phyloP scores from a whole-genome alignment of 1,140 invertebrate genomes.

The Leptinotarsa texana region DNA sequence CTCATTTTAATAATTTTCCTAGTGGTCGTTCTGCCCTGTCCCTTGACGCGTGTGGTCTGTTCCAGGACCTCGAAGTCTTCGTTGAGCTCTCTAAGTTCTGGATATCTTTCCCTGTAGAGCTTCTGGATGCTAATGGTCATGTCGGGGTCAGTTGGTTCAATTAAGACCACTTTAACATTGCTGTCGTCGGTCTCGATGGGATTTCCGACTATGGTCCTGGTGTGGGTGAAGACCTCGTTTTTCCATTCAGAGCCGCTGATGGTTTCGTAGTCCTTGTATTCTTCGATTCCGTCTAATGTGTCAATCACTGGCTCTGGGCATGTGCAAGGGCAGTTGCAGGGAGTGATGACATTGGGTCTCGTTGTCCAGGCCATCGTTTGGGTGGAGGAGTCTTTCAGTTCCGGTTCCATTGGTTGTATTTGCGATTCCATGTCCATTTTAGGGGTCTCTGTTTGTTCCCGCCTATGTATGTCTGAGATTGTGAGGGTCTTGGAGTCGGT shows the following conservation, averaged over 20 bases:
- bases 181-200: slow-evolving; percentile 14
- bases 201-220: slow-evolving; percentile 28
- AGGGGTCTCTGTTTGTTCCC: no score
- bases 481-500: no score
- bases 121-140: slow-evolving; percentile 32
- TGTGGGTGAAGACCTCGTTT: slow-evolving; percentile 17
- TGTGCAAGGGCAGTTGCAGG: neutral
- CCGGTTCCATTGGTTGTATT: neutral
- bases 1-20: slow-evolving; percentile 30
- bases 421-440: neutral
- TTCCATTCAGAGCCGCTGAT: slow-evolving; percentile 11
- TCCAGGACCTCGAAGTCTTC: slow-evolving; percentile 30
- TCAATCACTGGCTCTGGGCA: neutral
- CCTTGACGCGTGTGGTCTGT: slow-evolving; percentile 14
- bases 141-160: slow-evolving; percentile 23
- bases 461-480: no score
- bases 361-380: no score
- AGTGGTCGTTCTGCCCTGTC: neutral
- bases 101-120: slow-evolving; percentile 29
- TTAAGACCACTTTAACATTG: slow-evolving; percentile 28
- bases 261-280: neutral
- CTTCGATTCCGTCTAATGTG: neutral
- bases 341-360: neutral
- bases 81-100: slow-evolving; percentile 21
- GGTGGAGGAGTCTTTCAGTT: no score